Evolutionary conservation across 2,113 vertebrate genomes (phyloP).

Genomic region (Dipodomys stephensi): DNA sequence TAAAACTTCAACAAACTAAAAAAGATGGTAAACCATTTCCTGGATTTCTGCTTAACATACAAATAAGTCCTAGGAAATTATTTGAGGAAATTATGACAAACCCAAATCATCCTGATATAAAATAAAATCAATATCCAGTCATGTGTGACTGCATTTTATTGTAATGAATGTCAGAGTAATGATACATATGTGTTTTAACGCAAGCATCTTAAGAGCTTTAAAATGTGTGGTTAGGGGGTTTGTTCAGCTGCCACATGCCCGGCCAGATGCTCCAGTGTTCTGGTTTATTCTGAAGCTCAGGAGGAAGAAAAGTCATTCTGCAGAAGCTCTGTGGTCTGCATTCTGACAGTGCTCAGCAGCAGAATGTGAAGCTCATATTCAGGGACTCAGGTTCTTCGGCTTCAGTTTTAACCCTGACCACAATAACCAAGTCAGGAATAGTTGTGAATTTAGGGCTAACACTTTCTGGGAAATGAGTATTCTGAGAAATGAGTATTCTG

Average conservation of each 20-base stretch:
- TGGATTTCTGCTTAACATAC: not conserved
- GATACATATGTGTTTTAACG: not conserved
- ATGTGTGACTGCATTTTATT: not conserved
- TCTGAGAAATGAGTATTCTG: not conserved
- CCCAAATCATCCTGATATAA: not conserved
- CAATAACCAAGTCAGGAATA: not conserved
- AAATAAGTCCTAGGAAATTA: not conserved
- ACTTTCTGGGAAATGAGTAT: not conserved
- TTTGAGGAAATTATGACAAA: slow-evolving; percentile 15
- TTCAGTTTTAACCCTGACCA: not conserved
- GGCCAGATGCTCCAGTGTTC: not conserved
- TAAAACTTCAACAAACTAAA: slow-evolving; percentile 10
- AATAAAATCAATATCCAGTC: slow-evolving; percentile 29
- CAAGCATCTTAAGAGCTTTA: slow-evolving; percentile 4
- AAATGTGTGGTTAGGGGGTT: not conserved
- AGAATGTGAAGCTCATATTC: not conserved
- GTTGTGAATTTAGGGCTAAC: not conserved
- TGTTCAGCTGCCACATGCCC: slow-evolving; percentile 18
- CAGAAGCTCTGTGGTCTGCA: not conserved
- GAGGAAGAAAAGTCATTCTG: not conserved
- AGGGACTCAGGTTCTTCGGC: not conserved
- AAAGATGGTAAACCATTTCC: not conserved
- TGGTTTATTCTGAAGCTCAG: not conserved
- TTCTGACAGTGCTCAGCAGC: not conserved
- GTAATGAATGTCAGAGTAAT: slow-evolving; percentile 20